phyloP scores from a whole-genome alignment of 2,797 vertebrate species.

The Sarcoramphus papa region DNA sequence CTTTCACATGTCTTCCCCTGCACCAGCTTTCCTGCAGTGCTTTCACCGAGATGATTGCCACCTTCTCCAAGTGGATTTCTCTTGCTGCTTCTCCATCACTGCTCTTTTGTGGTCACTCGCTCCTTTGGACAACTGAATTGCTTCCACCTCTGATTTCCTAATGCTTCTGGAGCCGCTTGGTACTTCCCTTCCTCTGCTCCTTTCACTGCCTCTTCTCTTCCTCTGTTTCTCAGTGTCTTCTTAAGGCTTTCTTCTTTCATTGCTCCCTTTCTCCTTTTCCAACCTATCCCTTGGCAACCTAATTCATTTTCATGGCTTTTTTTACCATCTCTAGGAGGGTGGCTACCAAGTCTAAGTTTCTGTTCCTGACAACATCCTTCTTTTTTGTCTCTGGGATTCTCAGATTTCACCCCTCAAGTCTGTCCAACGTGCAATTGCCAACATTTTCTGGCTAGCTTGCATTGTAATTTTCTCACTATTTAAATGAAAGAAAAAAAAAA shows the following conservation, averaged over 20 bases:
- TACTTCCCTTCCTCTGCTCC: not conserved
- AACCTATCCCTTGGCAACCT: not conserved
- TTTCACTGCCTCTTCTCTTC: not conserved
- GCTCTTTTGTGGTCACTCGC: not conserved
- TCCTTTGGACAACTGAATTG: not conserved
- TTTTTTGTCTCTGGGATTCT: constrained; percentile 19
- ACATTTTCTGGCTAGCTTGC: constrained; percentile 21
- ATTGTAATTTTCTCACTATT: constrained; percentile 32
- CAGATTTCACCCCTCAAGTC: constrained; percentile 5
- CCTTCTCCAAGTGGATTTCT: not conserved
- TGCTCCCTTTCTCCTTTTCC: not conserved
- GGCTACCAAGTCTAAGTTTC: constrained; percentile 14
- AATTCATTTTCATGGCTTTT: not conserved
- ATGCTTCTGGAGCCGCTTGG: not conserved
- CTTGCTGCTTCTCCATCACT: not conserved
- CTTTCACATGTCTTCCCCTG: fast-evolving
- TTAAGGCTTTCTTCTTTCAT: not conserved
- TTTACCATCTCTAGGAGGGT: not conserved
- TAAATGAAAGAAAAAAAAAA: not conserved
- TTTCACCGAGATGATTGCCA: not conserved
- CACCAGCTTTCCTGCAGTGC: not conserved
- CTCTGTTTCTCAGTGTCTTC: not conserved
- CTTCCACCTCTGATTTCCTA: not conserved
- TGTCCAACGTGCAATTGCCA: not conserved
- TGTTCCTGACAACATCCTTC: constrained; percentile 11